Conservation (phyloP, 2,888 invertebrate species). For the Cancer borealis region DNA sequence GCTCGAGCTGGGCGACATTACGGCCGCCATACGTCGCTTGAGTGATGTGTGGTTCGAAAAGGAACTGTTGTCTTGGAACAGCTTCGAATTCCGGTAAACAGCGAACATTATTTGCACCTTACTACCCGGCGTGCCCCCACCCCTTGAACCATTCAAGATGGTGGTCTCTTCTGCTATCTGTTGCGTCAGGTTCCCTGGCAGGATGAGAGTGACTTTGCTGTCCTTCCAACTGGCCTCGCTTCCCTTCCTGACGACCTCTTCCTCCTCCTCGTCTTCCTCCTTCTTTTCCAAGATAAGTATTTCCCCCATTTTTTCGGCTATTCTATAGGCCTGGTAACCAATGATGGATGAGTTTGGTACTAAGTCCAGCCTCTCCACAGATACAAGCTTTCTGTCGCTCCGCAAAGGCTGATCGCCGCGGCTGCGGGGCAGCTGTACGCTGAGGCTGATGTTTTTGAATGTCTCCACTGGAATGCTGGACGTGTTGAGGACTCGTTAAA, state of each 20-base stretch:
- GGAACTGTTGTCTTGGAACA: conserved; percentile 61
- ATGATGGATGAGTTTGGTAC: conserved; percentile 55
- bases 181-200: conserved; percentile 62
- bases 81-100: conserved; percentile 60
- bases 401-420: conserved; percentile 55
- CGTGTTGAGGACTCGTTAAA: conserved; percentile 84
- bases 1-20: conserved; percentile 60
- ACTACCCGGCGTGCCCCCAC: neutral
- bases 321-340: conserved; percentile 50
- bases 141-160: neutral
- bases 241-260: conserved; percentile 4
- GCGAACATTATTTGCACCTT: conserved; percentile 59
- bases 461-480: conserved; percentile 85
- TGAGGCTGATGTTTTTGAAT: conserved; percentile 83
- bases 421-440: conserved; percentile 78
- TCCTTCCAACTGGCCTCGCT: neutral
- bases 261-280: conserved; percentile 1
- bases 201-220: conserved; percentile 57
- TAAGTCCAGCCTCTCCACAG: conserved; percentile 55
- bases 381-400: conserved; percentile 50
- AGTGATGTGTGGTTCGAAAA: conserved; percentile 77
- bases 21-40: conserved; percentile 78
- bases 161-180: neutral
- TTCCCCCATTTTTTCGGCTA: neutral
- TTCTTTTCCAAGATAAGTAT: too few species aligned